phyloP scores from a whole-genome alignment of 2,797 vertebrate genomes.

The Pipistrellus pygmaeus region DNA sequence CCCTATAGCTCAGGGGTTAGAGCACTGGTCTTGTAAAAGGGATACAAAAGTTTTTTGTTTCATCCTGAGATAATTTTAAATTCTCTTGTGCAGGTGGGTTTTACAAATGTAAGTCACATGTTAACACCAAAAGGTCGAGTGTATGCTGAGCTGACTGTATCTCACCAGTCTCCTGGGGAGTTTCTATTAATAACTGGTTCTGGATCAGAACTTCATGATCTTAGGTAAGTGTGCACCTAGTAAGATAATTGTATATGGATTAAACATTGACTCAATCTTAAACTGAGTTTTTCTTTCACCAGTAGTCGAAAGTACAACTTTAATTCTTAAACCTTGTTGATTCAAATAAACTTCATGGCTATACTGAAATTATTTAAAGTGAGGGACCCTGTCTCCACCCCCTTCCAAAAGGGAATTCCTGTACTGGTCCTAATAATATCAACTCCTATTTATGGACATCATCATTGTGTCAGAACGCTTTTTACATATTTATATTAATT shows the following conservation, averaged over 20 bases:
- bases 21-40: too few species aligned
- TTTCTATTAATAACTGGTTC: conserved; percentile 97
- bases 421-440: neutral
- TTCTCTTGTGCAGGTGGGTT: conserved; percentile 90
- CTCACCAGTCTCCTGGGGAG: conserved; percentile 92
- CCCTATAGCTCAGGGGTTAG: too few species aligned
- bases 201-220: conserved; percentile 96
- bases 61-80: conserved; percentile 31
- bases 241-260: neutral
- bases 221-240: conserved; percentile 89
- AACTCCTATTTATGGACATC: neutral
- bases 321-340: conserved; percentile 7
- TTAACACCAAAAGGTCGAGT: conserved; percentile 94
- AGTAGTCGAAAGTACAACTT: conserved; percentile 51
- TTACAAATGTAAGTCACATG: conserved; percentile 99
- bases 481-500: neutral
- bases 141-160: conserved; percentile 96
- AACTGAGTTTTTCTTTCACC: conserved; percentile 1
- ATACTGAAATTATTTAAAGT: conserved; percentile 10
- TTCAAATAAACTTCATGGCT: neutral
- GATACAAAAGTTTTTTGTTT: conserved; percentile 16
- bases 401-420: neutral
- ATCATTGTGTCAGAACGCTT: neutral
- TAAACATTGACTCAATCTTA: neutral
- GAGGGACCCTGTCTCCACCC: neutral